Evolutionary conservation across 2,113 vertebrate species (phyloP).

Genomic region (Nycticorax nycticorax): DNA sequence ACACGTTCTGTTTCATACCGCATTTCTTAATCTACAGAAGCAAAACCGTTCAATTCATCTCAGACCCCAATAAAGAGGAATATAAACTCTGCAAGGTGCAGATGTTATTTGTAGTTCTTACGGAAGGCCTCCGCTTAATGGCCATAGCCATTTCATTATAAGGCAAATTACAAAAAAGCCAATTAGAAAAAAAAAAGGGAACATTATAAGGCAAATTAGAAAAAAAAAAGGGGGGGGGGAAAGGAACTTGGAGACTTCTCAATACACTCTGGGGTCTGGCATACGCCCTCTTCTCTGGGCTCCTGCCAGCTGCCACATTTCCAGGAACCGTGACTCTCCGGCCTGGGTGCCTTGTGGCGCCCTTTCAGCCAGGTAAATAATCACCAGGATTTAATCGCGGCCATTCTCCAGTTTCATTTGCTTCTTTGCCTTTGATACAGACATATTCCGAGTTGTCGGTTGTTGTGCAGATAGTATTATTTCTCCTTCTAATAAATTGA

Average conservation of each 20-base stretch:
- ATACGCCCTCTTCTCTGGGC: neutral
- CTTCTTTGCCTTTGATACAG: neutral
- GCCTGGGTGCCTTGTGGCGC: fast-evolving
- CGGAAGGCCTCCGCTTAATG: neutral
- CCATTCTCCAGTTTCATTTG: neutral
- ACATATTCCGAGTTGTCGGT: neutral
- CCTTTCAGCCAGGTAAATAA: neutral
- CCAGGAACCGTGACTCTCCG: neutral
- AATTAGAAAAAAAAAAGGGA: neutral
- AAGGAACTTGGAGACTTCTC: neutral
- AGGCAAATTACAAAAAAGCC: neutral
- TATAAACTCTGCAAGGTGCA: neutral
- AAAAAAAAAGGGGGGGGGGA: neutral
- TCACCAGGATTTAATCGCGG: fast-evolving
- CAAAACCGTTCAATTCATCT: neutral
- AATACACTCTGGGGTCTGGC: neutral
- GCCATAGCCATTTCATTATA: neutral
- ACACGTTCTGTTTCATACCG: neutral
- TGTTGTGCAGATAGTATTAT: neutral
- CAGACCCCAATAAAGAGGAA: neutral
- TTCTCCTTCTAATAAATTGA: neutral
- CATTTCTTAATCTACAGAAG: neutral
- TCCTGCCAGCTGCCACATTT: neutral
- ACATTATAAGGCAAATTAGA: neutral
- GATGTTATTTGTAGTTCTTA: neutral